Conservation (phyloP, 2,888 invertebrate genomes). For the Scelioninae gen. 1 region DNA sequence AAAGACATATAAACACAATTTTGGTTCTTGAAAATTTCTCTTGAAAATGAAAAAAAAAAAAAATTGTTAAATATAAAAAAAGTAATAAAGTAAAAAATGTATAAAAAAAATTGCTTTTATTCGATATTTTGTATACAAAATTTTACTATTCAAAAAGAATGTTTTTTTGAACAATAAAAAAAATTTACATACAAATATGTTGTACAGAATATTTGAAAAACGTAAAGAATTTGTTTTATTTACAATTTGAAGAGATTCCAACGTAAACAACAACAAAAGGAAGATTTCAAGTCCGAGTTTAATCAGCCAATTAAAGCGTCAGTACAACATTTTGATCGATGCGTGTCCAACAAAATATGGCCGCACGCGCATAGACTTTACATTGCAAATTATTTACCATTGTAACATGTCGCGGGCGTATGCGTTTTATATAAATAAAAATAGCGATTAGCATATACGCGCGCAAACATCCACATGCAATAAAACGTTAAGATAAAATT, state of each 20-base stretch:
- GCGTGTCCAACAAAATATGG: constrained; percentile 45
- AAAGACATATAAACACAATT: too few species aligned
- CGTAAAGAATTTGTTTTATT: constrained; percentile 13
- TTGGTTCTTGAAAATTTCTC: too few species aligned
- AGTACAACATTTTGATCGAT: constrained; percentile 33
- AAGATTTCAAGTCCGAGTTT: constrained; percentile 21
- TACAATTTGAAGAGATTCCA: constrained; percentile 17
- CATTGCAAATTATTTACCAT: constrained; percentile 63
- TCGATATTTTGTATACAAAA: too few species aligned
- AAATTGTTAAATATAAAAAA: too few species aligned
- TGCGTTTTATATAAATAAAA: constrained; percentile 56
- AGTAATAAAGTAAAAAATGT: too few species aligned
- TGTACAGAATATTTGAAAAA: constrained; percentile 4
- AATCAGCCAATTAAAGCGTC: constrained; percentile 37
- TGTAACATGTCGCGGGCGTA: constrained; percentile 30
- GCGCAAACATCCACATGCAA: constrained; percentile 38
- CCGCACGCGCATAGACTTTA: constrained; percentile 36
- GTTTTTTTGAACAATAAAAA: too few species aligned
- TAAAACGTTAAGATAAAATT: constrained; percentile 62
- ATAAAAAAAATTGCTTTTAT: too few species aligned
- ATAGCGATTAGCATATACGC: constrained; percentile 57
- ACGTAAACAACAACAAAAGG: constrained; percentile 35
- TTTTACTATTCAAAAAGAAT: too few species aligned
- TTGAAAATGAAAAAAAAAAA: too few species aligned
- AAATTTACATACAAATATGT: too few species aligned